These are phyloP conservation scores for Mizuhopecten yessoensis DNA, from an alignment of 1,140 invertebrate species.

Conservation along the genomic window DNA sequence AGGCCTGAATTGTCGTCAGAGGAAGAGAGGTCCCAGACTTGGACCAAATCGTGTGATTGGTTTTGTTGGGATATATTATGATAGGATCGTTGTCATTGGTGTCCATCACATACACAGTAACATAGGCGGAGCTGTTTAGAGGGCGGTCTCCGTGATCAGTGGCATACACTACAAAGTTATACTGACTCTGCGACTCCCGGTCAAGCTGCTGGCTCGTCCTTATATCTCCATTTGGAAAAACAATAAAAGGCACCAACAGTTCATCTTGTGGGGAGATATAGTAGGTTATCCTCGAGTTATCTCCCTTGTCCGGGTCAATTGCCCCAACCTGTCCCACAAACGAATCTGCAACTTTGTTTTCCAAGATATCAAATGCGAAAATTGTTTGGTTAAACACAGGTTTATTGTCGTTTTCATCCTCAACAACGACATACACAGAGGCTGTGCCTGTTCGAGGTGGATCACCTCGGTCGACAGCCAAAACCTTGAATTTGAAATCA, in stretches of 20 bases:
- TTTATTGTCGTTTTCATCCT: conserved; percentile 87
- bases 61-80: conserved; percentile 70
- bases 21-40: conserved; percentile 64
- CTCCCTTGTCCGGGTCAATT: conserved; percentile 93
- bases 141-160: conserved; percentile 91
- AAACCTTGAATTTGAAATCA: conserved; percentile 66
- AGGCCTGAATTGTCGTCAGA: conserved; percentile 67
- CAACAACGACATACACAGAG: conserved; percentile 84
- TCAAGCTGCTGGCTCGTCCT: conserved; percentile 53
- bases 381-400: conserved; percentile 70
- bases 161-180: conserved; percentile 84
- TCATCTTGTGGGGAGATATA: conserved; percentile 90
- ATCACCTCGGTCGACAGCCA: conserved; percentile 84
- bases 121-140: conserved; percentile 89
- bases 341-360: conserved; percentile 89
- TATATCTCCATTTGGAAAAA: conserved; percentile 53
- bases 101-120: conserved; percentile 89
- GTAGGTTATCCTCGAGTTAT: conserved; percentile 93
- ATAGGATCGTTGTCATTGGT: conserved; percentile 92
- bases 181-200: conserved; percentile 61
- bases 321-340: conserved; percentile 92
- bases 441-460: conserved; percentile 83
- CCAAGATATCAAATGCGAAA: conserved; percentile 84
- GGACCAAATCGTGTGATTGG: conserved; percentile 71
- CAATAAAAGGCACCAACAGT: conserved; percentile 64